Percentiles rank a stretch among this genome's conserved stretches.
Evolutionary conservation across 2,888 invertebrate species (phyloP).

Genomic region (Argyra leucocephala): DNA sequence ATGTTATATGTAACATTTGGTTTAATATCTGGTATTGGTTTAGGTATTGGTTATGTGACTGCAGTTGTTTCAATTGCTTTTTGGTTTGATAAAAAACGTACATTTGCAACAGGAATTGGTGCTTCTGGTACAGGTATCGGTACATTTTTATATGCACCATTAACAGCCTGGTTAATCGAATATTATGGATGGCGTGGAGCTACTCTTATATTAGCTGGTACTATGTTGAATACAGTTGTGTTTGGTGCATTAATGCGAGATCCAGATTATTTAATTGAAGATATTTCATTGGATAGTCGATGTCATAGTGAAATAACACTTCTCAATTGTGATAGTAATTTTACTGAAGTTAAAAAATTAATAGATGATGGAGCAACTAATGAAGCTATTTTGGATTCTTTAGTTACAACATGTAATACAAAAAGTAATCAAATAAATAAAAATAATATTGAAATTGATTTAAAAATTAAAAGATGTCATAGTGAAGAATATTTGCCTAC

Average conservation of each 20-base stretch:
- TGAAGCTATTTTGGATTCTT: conserved; percentile 40
- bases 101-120: conserved; percentile 75
- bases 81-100: conserved; percentile 83
- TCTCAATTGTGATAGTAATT: conserved; percentile 42
- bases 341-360: conserved; percentile 51
- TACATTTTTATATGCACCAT: conserved; percentile 77
- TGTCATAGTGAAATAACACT: conserved; percentile 43
- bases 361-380: conserved; percentile 56
- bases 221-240: conserved; percentile 73
- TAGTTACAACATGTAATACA: conserved; percentile 42
- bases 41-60: conserved; percentile 34
- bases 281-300: conserved; percentile 42
- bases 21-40: conserved; percentile 70
- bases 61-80: conserved; percentile 86
- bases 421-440: conserved; percentile 43
- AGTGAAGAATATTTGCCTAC: conserved; percentile 42
- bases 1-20: conserved; percentile 79
- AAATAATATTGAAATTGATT: conserved; percentile 33
- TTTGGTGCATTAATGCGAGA: conserved; percentile 82
- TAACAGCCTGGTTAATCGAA: conserved; percentile 65
- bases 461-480: conserved; percentile 36
- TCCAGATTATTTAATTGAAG: conserved; percentile 61
- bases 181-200: conserved; percentile 81
- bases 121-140: conserved; percentile 85
- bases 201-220: conserved; percentile 68